phyloP scores from a whole-genome alignment of 2,113 vertebrate genomes.

The Ctenodactylus gundi region DNA sequence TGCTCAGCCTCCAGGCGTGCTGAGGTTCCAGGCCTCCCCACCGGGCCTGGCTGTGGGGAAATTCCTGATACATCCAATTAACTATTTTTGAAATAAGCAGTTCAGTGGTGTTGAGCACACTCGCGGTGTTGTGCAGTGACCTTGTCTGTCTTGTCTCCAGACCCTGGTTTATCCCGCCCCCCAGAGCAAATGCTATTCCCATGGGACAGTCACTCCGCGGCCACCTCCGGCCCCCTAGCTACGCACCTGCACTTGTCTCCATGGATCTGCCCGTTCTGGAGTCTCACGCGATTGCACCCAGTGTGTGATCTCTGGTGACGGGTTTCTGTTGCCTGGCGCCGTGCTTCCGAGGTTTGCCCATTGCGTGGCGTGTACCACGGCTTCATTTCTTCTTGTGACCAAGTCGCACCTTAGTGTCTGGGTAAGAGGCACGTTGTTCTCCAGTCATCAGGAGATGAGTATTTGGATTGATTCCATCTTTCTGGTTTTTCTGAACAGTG shows the following conservation, averaged over 20 bases:
- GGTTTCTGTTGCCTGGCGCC: not conserved
- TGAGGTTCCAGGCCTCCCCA: no score
- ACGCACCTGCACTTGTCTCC: no score
- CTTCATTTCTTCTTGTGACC: not conserved
- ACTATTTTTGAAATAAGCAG: not conserved
- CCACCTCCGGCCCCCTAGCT: no score
- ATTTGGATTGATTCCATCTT: not conserved
- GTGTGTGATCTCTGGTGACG: not conserved
- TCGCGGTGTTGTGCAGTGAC: fast-evolving
- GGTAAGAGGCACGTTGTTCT: fast-evolving
- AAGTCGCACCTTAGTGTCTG: fast-evolving
- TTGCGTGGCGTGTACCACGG: fast-evolving
- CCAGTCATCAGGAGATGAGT: fast-evolving
- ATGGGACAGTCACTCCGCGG: fast-evolving
- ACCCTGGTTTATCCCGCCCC: not conserved
- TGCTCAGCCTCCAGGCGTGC: no score
- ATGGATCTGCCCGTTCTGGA: fast-evolving
- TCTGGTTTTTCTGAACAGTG: not conserved
- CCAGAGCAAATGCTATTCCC: fast-evolving
- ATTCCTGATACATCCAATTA: no score
- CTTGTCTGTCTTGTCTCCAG: no score
- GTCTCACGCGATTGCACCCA: not conserved
- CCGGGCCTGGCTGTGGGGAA: no score
- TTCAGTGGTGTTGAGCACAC: no score
- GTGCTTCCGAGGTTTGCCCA: fast-evolving